Base-by-base conservation (phyloP, 1,140 invertebrate genomes). In the Procambarus clarkii region DNA sequence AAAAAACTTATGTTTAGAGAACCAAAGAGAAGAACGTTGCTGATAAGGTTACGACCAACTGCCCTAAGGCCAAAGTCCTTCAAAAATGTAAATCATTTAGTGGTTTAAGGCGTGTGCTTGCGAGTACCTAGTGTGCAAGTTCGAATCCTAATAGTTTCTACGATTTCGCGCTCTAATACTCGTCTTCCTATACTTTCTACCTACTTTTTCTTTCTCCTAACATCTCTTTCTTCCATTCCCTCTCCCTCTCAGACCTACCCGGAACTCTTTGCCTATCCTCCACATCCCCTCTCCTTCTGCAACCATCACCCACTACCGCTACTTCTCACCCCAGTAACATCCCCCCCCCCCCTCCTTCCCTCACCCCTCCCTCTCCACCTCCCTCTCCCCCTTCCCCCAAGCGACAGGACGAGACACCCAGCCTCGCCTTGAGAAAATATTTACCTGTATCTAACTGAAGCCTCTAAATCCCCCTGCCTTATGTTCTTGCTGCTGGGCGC, bases 391-490 rank as follows among this genome's bases (percentile, higher is more conserved):
- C 60, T 60, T 7, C 11, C 60, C 2, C 45, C 58, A 8, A 54
- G 46, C 46, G 54, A 15, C 2, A 64, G 7, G 21, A 46, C 50
- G 71, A 79, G 60, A 21, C n/a, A 46, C 21, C 60, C 44, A 45
- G 21, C 83, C 48, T 46, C 69, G 18, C 83, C 83, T 74, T 74
- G 50, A 69, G 82, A 85, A 50, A 91, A 91, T 85, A 91, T 91
- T 91, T 91, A 71, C 77, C 13, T 21, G 76, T 78, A 64, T 86
- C 82, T 76, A 77, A 79, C 21, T 48, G 74, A 54, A 34, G 74
- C 79, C 82, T 50, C 74, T 91, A 91, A 91, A 91, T 86, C 88
- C 82, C 0, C 60, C 54, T 1, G 50, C 82, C 83, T 85, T 79
- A 79, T 91, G 88, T 91, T 60, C 34, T 54, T 64, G 54, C 13